Evolutionary conservation across 2,113 vertebrate genomes (phyloP).

Genomic region (Epinephelus cyanopodus): DNA sequence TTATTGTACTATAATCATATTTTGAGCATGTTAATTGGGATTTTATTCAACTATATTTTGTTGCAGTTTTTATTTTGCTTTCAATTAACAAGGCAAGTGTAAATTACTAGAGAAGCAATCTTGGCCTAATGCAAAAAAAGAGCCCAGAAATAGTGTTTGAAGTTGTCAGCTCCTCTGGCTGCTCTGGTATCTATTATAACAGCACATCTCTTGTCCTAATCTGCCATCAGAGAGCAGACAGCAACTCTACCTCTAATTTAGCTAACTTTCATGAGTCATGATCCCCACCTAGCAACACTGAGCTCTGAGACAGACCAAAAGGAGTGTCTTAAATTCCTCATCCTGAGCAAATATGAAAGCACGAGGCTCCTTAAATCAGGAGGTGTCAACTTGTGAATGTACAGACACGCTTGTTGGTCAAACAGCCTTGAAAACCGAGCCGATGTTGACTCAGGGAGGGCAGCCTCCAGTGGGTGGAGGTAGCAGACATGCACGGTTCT

Average conservation of each 20-base stretch:
- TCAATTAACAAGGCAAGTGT: background rate
- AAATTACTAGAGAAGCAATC: background rate
- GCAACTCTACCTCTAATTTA: slow-evolving; percentile 33
- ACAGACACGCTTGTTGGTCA: slow-evolving; percentile 76
- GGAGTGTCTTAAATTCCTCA: slow-evolving; percentile 61
- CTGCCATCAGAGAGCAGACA: slow-evolving; percentile 35
- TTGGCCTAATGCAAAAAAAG: background rate
- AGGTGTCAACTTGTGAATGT: slow-evolving; percentile 77
- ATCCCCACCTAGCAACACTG: slow-evolving; percentile 48
- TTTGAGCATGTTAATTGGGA: background rate
- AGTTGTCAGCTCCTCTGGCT: background rate
- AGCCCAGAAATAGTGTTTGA: background rate
- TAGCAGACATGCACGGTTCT: slow-evolving; percentile 58
- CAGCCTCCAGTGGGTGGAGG: slow-evolving; percentile 60
- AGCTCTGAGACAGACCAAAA: slow-evolving; percentile 51
- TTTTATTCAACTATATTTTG: background rate
- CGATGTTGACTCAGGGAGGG: slow-evolving; percentile 79
- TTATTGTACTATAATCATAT: background rate
- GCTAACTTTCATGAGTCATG: slow-evolving; percentile 54
- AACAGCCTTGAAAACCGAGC: slow-evolving; percentile 74
- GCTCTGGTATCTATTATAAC: slow-evolving; percentile 21
- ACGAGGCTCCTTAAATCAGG: slow-evolving; percentile 67
- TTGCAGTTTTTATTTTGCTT: background rate
- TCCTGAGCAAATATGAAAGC: slow-evolving; percentile 58
- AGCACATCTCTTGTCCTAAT: slow-evolving; percentile 39